Base-by-base conservation (phyloP, 2,797 vertebrate species). In the Notolabrus celidotus region DNA sequence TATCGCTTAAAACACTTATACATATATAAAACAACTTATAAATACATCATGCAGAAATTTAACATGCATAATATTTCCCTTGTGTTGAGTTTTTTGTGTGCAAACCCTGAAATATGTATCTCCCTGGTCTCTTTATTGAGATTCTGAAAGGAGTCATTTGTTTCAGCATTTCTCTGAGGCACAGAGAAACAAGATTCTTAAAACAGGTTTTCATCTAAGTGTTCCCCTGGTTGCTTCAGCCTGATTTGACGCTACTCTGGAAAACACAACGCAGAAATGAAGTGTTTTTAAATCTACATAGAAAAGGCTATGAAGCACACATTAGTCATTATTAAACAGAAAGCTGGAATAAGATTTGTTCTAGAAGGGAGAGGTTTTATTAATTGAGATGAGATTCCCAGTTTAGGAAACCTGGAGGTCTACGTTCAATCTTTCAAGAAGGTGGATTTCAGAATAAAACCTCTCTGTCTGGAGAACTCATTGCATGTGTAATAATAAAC, bases 141-240 rank as follows among this genome's bases (percentile, higher is more conserved):
- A 34, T 63, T 74, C 62, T 71, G 67, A 77, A 71, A 78, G 62
- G 41, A 65, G 61, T 16, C 60, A 65, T 80, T 79, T 74, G 73
- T 83, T 74, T 78, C 5, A 41, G 53, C 19, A 20, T 71, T 74
- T 73, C 67, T 75, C 56, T 3, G 0, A 49, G 27, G 27, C 58
- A 14, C 45, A 15, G 58, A 31, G n/a, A n/a, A n/a, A n/a, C 2
- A 2, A 69, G 76, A 60, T 66, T 74, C 77, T 52, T 34, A 75
- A 84, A 77, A 77, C 57, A 67, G 39, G 77, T 27, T 45, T 77
- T 82, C 51, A 36, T 58, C 1, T 39, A 53, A 71, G 71, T 61
- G 46, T 64, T 45, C 45, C 45, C 56, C 27, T 1, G 15, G 54
- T 71, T 78, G 58, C 78, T 85, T 84, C 42, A 52, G 53, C 20